Percentiles rank a stretch among this genome's conserved stretches.
phyloP scores from a whole-genome alignment of 2,797 vertebrate genomes.

The Mus caroli region DNA sequence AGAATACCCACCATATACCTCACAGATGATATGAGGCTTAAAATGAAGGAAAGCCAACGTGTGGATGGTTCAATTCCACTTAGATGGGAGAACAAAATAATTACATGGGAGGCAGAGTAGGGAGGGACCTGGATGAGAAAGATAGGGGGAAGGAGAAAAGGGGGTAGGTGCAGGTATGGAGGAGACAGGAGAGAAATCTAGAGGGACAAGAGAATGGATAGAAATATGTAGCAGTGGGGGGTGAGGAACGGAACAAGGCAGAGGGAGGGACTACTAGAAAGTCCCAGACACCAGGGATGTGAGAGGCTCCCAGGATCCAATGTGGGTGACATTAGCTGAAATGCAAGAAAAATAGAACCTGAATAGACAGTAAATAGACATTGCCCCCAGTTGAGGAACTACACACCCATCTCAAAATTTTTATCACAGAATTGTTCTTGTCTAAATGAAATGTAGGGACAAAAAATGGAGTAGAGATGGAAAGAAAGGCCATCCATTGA shows the following conservation, averaged over 20 bases:
- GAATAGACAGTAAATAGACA: neutral
- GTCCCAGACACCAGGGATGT: neutral
- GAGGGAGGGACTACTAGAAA: neutral
- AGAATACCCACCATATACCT: neutral
- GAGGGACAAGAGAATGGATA: neutral
- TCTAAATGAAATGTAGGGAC: neutral
- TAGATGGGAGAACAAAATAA: neutral
- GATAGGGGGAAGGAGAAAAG: no score
- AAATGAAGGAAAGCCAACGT: neutral
- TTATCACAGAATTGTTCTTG: neutral
- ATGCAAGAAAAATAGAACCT: neutral
- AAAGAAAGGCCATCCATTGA: no score
- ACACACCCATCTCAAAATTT: neutral
- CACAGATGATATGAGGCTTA: neutral
- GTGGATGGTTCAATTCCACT: neutral
- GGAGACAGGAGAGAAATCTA: neutral
- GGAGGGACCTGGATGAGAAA: no score
- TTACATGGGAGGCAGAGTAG: no score
- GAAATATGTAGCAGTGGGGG: neutral
- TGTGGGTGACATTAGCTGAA: neutral
- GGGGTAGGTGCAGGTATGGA: neutral
- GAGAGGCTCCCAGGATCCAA: neutral
- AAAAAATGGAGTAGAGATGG: no score
- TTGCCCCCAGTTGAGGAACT: neutral
- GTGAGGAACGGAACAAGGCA: no score